Conservation (phyloP, 2,888 invertebrate species). For the Cephus runcator region DNA sequence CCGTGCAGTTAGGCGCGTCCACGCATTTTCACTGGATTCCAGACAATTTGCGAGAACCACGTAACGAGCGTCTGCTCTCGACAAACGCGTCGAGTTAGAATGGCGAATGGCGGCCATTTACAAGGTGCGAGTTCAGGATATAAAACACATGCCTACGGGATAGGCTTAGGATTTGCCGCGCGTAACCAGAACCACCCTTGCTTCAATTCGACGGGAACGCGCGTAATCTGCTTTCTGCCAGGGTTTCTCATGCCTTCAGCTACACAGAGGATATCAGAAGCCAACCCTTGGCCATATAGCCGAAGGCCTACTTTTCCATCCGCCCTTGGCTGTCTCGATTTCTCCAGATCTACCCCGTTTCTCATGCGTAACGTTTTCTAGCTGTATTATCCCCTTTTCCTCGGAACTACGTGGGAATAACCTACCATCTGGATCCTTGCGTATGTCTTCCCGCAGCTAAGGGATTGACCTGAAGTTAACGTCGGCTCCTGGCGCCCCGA, state of each 20-base stretch:
- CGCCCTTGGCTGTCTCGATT: not conserved
- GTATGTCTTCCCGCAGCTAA: not conserved
- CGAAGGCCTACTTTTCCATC: not conserved
- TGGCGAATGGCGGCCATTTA: conserved; percentile 1
- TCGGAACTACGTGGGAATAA: not conserved
- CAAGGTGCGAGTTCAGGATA: not conserved
- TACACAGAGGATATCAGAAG: not conserved
- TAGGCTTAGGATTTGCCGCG: not conserved
- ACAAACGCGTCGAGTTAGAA: not conserved
- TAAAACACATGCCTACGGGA: not conserved
- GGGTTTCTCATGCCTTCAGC: not conserved
- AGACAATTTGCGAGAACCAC: not conserved
- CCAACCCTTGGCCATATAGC: not conserved
- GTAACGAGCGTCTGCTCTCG: conserved; percentile 1
- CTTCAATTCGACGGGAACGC: not conserved
- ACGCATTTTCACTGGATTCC: not conserved
- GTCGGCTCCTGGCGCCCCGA: not conserved
- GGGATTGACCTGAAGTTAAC: not conserved
- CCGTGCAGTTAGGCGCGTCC: not conserved
- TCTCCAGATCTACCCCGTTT: not conserved
- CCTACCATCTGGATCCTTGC: not conserved
- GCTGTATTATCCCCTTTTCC: not conserved
- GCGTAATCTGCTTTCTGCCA: not conserved
- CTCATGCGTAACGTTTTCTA: not conserved
- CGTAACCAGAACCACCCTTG: not conserved